phyloP scores from a whole-genome alignment of 2,797 vertebrate species.

The Alectoris magna region DNA sequence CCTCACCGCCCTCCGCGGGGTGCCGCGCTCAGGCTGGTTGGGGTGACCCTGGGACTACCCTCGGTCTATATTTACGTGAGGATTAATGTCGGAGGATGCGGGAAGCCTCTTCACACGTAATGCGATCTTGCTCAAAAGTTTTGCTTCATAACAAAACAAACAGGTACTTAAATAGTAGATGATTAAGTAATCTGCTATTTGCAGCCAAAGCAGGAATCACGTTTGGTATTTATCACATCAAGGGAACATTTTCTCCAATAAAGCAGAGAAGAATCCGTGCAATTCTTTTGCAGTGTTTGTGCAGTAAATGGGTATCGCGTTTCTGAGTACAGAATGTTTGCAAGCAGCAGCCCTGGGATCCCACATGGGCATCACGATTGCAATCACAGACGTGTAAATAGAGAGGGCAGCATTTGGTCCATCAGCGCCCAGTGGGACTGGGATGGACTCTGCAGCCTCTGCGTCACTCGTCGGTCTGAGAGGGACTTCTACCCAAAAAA shows the following conservation, averaged over 20 bases:
- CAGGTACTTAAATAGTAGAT: constrained; percentile 51
- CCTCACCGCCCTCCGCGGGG: too few species aligned
- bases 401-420: not conserved
- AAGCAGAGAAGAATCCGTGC: not conserved
- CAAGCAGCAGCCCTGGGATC: not conserved
- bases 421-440: not conserved
- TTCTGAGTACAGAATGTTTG: not conserved
- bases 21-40: not conserved
- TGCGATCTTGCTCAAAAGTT: not conserved
- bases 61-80: not conserved
- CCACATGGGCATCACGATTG: not conserved
- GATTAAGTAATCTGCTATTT: constrained; percentile 49
- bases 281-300: not conserved
- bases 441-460: not conserved
- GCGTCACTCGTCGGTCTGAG: accelerated
- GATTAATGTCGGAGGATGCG: constrained; percentile 6
- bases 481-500: not conserved
- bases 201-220: not conserved
- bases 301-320: not conserved
- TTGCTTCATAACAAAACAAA: constrained; percentile 15
- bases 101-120: not conserved
- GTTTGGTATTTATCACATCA: not conserved
- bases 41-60: not conserved
- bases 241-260: constrained; percentile 35
- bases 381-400: not conserved